A percentile compares a stretch with the other conserved stretches of the same genome.
These are phyloP conservation scores for Xylocopa sonorina DNA, from an alignment of 1,140 invertebrate species.

Conservation along the genomic window DNA sequence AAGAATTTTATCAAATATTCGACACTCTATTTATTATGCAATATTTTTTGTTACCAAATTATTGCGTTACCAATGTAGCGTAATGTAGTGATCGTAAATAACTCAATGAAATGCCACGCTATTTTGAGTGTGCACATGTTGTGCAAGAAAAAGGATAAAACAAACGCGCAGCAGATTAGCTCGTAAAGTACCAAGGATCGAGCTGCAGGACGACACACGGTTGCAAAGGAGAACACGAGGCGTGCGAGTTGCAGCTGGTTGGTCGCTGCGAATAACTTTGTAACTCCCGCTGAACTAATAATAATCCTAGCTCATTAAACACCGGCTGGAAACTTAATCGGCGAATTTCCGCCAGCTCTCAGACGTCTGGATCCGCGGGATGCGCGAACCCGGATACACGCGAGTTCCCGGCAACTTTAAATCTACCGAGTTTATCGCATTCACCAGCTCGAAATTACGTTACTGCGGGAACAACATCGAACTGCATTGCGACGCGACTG, in stretches of 20 bases:
- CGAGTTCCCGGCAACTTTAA: constrained; percentile 27
- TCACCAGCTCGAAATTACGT: not conserved
- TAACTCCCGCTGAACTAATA: constrained; percentile 36
- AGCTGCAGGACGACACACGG: not conserved
- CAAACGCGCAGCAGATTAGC: not conserved
- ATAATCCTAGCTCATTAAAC: constrained; percentile 42
- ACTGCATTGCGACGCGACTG: not conserved
- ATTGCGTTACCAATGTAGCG: too few relatives aligned
- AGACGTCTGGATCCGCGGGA: not conserved
- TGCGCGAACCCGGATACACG: not conserved
- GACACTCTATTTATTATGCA: too few relatives aligned
- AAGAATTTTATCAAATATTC: too few relatives aligned
- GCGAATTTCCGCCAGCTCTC: not conserved
- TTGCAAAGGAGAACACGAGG: not conserved
- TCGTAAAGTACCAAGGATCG: too few relatives aligned
- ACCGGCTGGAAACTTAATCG: constrained; percentile 31
- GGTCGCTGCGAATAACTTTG: constrained; percentile 9
- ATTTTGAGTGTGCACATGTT: too few relatives aligned
- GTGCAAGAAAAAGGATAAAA: not conserved
- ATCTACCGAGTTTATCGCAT: constrained; percentile 38
- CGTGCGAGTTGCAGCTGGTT: not conserved
- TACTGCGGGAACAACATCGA: not conserved
- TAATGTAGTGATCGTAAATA: too few relatives aligned
- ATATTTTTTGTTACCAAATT: too few relatives aligned
- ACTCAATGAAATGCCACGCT: too few relatives aligned